A percentile compares a stretch with the other conserved stretches of the same genome.
Conservation (phyloP, 2,888 invertebrate genomes). For the Scaptomyza tumidula region DNA sequence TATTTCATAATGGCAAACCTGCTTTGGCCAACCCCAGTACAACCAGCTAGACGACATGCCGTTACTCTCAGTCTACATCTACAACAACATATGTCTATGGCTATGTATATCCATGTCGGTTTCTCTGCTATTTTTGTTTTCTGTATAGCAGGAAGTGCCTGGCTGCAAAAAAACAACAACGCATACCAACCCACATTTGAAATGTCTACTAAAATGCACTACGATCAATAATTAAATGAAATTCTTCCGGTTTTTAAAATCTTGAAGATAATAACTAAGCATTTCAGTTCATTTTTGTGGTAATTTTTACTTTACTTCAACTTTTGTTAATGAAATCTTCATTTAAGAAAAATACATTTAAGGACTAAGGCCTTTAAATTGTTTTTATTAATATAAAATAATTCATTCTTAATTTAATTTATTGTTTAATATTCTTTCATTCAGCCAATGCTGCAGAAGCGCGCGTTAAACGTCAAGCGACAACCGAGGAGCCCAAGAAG, state of each 20-base stretch:
- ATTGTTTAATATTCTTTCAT: not conserved
- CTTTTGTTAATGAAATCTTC: not conserved
- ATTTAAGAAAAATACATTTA: too few species aligned
- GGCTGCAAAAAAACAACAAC: conserved; percentile 28
- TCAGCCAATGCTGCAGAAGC: conserved; percentile 59
- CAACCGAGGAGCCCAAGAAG: conserved; percentile 92
- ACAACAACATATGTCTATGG: conserved; percentile 40
- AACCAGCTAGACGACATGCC: conserved; percentile 70
- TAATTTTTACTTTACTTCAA: too few species aligned
- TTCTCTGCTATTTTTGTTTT: conserved; percentile 22
- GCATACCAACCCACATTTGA: conserved; percentile 66
- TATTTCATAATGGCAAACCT: conserved; percentile 75
- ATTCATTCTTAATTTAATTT: too few species aligned
- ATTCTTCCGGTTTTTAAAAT: conserved; percentile 70
- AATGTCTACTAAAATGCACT: conserved; percentile 37
- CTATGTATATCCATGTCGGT: conserved; percentile 34
- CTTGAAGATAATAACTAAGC: not conserved
- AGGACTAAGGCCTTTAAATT: too few species aligned
- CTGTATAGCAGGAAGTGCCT: conserved; percentile 71
- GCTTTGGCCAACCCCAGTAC: conserved; percentile 63
- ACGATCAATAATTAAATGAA: conserved; percentile 20
- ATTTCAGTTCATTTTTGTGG: not conserved
- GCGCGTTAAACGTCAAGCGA: conserved; percentile 89
- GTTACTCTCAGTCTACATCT: conserved; percentile 46
- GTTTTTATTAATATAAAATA: too few species aligned